Percentiles rank a stretch among this genome's conserved stretches.
Conservation (phyloP, 2,113 vertebrate species). For the Lipophrys pholis region DNA sequence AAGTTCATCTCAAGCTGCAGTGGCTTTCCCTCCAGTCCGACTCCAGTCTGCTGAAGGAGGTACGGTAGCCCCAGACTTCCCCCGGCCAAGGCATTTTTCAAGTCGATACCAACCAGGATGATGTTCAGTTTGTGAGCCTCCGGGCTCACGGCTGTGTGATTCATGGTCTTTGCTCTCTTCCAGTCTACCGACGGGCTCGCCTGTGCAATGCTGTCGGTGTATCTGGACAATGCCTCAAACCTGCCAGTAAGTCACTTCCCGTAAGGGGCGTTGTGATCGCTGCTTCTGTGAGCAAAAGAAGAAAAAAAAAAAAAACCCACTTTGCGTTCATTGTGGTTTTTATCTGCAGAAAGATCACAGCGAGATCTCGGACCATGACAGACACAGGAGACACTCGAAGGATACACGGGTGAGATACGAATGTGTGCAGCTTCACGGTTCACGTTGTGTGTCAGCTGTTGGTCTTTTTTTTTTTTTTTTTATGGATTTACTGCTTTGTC, state of each 20-base stretch:
- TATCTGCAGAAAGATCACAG: constrained; percentile 87
- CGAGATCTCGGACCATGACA: constrained; percentile 88
- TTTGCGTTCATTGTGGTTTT: constrained; percentile 3
- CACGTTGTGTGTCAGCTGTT: too few relatives aligned
- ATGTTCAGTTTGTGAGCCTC: too few relatives aligned
- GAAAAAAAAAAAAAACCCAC: neutral
- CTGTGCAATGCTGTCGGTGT: constrained; percentile 92
- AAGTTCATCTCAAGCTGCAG: constrained; percentile 90
- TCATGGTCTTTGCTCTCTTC: neutral
- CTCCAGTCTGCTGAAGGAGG: constrained; percentile 75
- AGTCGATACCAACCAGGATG: too few relatives aligned
- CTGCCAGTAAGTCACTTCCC: constrained; percentile 88
- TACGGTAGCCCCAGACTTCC: constrained; percentile 3
- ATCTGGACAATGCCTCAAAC: constrained; percentile 91
- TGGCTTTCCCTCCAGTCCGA: constrained; percentile 90
- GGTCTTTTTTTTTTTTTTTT: too few relatives aligned
- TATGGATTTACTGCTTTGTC: too few relatives aligned
- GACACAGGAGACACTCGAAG: constrained; percentile 83
- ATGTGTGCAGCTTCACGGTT: neutral
- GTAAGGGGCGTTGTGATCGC: too few relatives aligned
- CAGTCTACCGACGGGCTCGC: constrained; percentile 85
- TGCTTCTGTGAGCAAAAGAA: neutral
- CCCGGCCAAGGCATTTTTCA: too few relatives aligned
- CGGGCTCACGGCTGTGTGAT: neutral
- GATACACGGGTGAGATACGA: constrained; percentile 84